Evolutionary conservation across 2,797 vertebrate species (phyloP), one percentile per base, ranked within the genome.

Genomic region (Thripadectes ignobilis): DNA sequence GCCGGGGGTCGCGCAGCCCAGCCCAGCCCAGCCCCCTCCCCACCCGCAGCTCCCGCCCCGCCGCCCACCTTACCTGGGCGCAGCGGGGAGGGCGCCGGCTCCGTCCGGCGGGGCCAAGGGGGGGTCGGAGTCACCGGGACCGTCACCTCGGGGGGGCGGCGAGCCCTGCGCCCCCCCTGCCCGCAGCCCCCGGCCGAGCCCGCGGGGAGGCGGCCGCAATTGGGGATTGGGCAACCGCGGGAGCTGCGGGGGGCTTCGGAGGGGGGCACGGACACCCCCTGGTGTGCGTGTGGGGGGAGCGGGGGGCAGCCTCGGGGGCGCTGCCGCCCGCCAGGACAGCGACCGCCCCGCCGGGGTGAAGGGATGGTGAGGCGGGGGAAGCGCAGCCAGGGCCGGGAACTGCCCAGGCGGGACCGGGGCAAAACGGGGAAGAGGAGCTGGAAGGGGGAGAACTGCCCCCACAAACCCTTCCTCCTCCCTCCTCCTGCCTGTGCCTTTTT

Each of bases 41-140:
- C 58, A 2, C 58, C 71, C 52, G 51, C 58, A 22, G 38, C 73
- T 21, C 46, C 71, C 71, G 57, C 69, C 65, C 74, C 9, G 68
- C 80, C 59, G 63, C 87, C 74, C 38, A 68, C 59, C 91, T 91
- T 93, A 93, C 93, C 93, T 93, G 88, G 59, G 80, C 65, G 14
- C 84, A 46, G 75, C 52, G 66, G 69, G 83, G 79, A 76, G 93
- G 86, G 90, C 43, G 62, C 76, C 38, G 68, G 74, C 38, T 90
- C 74, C 38, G 48, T 67, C 69, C 54, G 48, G 78, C 54, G 24
- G 17, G 29, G 57, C 30, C 57, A 26, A 15, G 12, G 16, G 51
- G 55, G 41, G 6, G 27, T 3, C 43, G 30, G 23, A 29, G 30
- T 9, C 14, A 5, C 46, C n/a, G 15, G 62, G 34, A 27, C 77